These are phyloP conservation scores for Phoenicopterus ruber DNA, from an alignment of 2,113 vertebrate species.

Conservation along the genomic window DNA sequence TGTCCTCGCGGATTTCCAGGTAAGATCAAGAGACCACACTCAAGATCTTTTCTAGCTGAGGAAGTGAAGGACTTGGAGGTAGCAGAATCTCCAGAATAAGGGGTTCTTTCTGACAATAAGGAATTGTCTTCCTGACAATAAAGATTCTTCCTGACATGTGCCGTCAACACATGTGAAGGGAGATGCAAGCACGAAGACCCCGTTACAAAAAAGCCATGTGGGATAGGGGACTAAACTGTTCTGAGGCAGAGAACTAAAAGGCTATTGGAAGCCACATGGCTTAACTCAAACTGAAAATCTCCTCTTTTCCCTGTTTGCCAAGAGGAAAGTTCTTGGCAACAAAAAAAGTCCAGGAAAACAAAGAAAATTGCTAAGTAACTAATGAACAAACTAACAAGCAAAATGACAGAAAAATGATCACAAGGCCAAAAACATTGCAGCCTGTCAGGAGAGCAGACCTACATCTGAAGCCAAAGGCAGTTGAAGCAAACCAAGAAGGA, in stretches of 20 bases:
- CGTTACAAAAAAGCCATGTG: not conserved
- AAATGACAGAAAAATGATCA: conserved; percentile 53
- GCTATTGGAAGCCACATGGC: conserved; percentile 31
- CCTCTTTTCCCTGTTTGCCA: conserved; percentile 14
- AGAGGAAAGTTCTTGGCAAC: conserved; percentile 59
- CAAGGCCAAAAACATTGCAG: conserved; percentile 54
- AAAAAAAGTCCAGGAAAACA: conserved; percentile 52
- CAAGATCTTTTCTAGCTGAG: not conserved
- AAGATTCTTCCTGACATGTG: not conserved
- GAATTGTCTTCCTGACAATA: not conserved
- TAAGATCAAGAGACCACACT: not conserved
- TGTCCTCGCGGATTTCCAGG: not conserved
- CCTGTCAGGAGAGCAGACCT: conserved; percentile 44
- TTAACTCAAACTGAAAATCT: conserved; percentile 55
- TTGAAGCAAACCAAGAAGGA: conserved; percentile 31
- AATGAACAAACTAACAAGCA: conserved; percentile 64
- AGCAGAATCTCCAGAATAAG: not conserved
- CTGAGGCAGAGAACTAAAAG: not conserved
- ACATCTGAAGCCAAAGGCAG: conserved; percentile 43
- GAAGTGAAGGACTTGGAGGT: not conserved
- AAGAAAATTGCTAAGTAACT: conserved; percentile 68
- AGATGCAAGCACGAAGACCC: not conserved
- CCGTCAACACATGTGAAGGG: not conserved
- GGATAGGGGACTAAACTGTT: not conserved
- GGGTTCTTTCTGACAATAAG: not conserved